Evolutionary conservation across 2,797 vertebrate genomes (phyloP), one percentile per base, ranked within the genome.

Genomic region (Tokudaia muenninki): DNA sequence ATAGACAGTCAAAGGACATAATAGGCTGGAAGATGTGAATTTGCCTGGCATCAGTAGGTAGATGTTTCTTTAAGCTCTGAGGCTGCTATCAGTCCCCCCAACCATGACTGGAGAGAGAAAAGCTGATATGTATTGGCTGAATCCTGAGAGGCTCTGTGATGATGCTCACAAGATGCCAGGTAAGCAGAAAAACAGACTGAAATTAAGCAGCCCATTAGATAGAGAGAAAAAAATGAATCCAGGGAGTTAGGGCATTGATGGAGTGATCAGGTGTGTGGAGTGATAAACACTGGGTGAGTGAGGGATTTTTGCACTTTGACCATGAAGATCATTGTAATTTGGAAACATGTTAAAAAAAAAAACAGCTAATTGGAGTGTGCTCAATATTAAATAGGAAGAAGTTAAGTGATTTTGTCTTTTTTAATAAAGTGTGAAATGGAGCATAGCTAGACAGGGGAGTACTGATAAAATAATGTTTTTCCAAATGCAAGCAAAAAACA

Each of bases 31-130:
- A 79, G 13, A 59, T 89, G 29, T 17, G 47, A 19, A 78, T 59
- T 77, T 80, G 34, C 7, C 11, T 44, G 11, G 5, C 44, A 41
- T 79, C 63, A 74, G 6, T 31, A 24, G 26, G 12, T 78, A 17
- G n/a, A 41, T 94, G 81, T 94, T 94, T 9, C 79, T 77, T 83
- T 88, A 95, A 95, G 4, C 3, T 31, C 2, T 67, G 8, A 92
- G 29, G 31, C 2, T 61, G 5, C 0, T 47, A 16, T 5, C 55
- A 10, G 7, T 8, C 77, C 37, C 22, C 11, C 77, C 31, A 52
- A 9, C 14, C 41, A n/a, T 67, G 14, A 67, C 16, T 93, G n/a
- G 21, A 84, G 78, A 34, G 84, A 92, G 24, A 77, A 52, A 3
- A 90, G 55, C 8, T 88, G 19, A 74, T 84, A 59, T 79, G 11